Evolutionary conservation across 2,888 invertebrate species (phyloP).

Genomic region (Tipula vernalis): DNA sequence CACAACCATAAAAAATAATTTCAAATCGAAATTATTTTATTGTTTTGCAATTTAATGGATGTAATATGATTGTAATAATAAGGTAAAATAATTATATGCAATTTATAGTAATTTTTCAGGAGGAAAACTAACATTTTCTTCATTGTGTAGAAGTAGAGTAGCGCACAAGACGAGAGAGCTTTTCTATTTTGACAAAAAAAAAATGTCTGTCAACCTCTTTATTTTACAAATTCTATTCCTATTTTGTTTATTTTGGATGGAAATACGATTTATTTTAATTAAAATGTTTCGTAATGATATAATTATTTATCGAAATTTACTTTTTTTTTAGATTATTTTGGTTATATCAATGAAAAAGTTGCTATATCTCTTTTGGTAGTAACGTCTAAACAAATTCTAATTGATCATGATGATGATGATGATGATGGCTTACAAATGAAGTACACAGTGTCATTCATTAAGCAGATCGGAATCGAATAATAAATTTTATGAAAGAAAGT

Average conservation of each 20-base stretch:
- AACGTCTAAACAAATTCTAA: neutral
- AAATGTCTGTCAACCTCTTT: conserved; percentile 8
- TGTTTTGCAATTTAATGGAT: neutral
- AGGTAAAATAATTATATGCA: neutral
- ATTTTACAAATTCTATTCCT: neutral
- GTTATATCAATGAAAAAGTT: neutral
- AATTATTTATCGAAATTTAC: neutral
- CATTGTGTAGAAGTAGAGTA: neutral
- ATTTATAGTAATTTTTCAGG: neutral
- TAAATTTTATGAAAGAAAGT: neutral
- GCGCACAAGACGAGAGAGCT: neutral
- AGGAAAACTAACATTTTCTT: neutral
- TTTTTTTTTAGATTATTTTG: neutral
- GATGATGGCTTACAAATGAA: neutral
- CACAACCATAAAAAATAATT: conserved; percentile 4
- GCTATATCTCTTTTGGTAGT: neutral
- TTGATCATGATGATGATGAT: neutral
- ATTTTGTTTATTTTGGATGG: neutral
- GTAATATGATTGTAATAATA: neutral
- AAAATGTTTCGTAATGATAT: neutral
- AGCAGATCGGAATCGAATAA: neutral
- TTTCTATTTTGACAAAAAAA: conserved; percentile 7
- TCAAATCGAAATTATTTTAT: neutral
- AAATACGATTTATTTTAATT: neutral
- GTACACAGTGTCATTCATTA: neutral